Evolutionary conservation across 2,888 invertebrate genomes (phyloP), one percentile per base, ranked within the genome.

Genomic region (Syrista parreyssii): DNA sequence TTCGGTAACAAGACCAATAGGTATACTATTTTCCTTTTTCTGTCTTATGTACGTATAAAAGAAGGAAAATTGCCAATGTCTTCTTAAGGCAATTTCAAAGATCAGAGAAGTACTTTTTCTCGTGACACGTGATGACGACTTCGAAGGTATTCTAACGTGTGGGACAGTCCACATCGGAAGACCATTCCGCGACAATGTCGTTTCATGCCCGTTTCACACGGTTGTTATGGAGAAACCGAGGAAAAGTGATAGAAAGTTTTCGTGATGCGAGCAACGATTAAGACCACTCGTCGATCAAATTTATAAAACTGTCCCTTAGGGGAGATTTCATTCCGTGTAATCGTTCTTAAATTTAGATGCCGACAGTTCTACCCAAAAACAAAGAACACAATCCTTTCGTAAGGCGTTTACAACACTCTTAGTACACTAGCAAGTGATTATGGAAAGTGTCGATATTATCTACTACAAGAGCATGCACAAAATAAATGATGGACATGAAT

Each of bases 231-330:
- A 55, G 55, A 55, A 55, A 55, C 55, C 55, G 55, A 55, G 55
- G 23, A 55, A 55, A 55, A 55, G 55, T 23, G 55, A 55, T 55
- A 55, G 55, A 55, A 55, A 55, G 55, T 55, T 55, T 55, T 23
- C 23, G 55, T 55, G 55, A 55, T 73, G 40, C 72, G 75, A 75
- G 68, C 34, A 68, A 75, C 68, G 75, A 72, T 78, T 74, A 72
- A 40, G 75, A 75, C 75, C 75, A 78, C 75, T 75, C 75, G 72
- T 72, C 78, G 75, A 86, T 83, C 82, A 84, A 82, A 84, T 88
- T 88, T 84, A 88, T 88, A 88, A 88, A 90, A 90, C 90, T 90
- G 90, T 90, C 90, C 89, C 90, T 90, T 90, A 88, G 89, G 89
- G 89, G 89, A 89, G 88, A 88, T 90, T 89, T 89, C 83, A 86